phyloP scores from a whole-genome alignment of 2,797 vertebrate genomes.

The Calcarius lapponicus region DNA sequence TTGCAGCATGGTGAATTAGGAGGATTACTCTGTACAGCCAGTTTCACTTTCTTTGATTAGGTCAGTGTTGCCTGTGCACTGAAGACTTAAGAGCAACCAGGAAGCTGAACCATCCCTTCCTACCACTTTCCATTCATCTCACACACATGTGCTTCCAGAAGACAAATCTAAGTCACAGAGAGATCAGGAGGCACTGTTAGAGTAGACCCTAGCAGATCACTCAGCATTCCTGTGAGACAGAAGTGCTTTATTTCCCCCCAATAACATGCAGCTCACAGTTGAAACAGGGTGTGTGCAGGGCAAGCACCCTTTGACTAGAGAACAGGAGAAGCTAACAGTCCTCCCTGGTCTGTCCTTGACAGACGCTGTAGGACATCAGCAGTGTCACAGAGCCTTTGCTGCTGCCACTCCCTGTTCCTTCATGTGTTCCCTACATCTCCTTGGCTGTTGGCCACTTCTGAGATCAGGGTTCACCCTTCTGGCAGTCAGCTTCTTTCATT shows the following conservation, averaged over 20 bases:
- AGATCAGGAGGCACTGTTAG: background rate
- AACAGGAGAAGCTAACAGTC: background rate
- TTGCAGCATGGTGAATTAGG: background rate
- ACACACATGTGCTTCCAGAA: background rate
- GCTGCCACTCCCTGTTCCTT: background rate
- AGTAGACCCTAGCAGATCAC: background rate
- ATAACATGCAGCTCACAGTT: background rate
- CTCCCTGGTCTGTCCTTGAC: background rate
- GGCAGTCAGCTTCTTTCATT: background rate
- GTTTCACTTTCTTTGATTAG: constrained; percentile 47
- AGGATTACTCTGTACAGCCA: background rate
- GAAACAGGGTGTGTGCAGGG: background rate
- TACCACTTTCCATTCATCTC: background rate
- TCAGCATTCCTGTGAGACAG: background rate
- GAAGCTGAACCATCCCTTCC: background rate
- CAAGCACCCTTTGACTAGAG: background rate
- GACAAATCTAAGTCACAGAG: background rate
- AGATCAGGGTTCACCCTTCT: background rate
- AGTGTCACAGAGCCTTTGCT: background rate
- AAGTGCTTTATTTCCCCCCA: background rate
- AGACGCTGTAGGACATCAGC: background rate
- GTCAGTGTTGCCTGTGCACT: background rate
- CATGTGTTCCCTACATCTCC: background rate
- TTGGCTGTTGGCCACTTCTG: background rate
- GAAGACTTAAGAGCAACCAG: background rate